Conservation (phyloP, 2,797 vertebrate species). For the Macroramphosus scolopax region DNA sequence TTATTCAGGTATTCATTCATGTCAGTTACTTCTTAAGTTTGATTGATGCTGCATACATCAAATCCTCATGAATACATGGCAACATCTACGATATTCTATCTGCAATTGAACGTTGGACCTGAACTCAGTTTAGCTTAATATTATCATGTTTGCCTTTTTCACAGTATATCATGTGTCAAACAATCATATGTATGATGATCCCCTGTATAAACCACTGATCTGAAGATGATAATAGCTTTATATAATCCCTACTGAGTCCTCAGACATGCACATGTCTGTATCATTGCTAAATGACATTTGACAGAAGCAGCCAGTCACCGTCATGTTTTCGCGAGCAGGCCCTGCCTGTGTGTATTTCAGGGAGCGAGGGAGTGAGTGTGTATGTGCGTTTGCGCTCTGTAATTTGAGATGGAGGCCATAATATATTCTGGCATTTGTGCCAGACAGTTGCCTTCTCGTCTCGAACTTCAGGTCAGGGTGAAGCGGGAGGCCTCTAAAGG, state of each 20-base stretch:
- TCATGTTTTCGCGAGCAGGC: slow-evolving; percentile 18
- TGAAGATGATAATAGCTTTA: too few relatives aligned
- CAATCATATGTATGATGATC: too few relatives aligned
- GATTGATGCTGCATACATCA: too few relatives aligned
- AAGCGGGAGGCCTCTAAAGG: slow-evolving; percentile 7
- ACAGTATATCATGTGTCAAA: too few relatives aligned
- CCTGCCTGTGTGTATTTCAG: slow-evolving; percentile 63
- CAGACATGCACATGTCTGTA: neutral
- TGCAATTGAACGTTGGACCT: too few relatives aligned
- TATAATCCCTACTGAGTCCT: slow-evolving; percentile 4
- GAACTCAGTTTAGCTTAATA: too few relatives aligned
- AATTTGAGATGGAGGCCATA: slow-evolving; percentile 58
- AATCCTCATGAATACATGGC: too few relatives aligned
- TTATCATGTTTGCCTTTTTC: too few relatives aligned
- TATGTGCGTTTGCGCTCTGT: too few relatives aligned
- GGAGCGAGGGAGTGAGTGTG: slow-evolving; percentile 36
- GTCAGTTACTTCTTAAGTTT: neutral
- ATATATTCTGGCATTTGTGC: slow-evolving; percentile 59
- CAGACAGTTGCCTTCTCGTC: slow-evolving; percentile 38
- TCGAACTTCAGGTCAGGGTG: slow-evolving; percentile 29
- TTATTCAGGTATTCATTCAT: slow-evolving; percentile 89
- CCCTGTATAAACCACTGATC: too few relatives aligned
- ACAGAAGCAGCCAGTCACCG: slow-evolving; percentile 21
- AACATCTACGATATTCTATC: too few relatives aligned
- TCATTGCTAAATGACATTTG: slow-evolving; percentile 11